Percentiles rank a stretch among this genome's conserved stretches.
These are phyloP conservation scores for Chionis minor DNA, from an alignment of 2,113 vertebrate genomes.

Conservation along the genomic window DNA sequence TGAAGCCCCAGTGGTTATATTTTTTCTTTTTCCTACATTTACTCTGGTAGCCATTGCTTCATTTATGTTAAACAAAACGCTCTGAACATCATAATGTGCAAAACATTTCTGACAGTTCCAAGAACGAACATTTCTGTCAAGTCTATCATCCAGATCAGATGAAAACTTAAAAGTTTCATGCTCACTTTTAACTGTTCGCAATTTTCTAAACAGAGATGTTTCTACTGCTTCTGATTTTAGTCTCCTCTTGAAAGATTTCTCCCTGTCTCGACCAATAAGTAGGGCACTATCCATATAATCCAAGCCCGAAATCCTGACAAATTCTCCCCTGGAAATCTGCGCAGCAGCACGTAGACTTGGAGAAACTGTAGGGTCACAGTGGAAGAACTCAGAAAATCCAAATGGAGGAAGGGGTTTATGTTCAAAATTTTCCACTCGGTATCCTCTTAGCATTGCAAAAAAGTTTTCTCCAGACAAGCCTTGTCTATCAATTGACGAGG, in stretches of 20 bases:
- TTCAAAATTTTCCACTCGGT: slow-evolving; percentile 84
- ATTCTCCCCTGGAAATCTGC: slow-evolving; percentile 91
- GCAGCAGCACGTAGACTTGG: slow-evolving; percentile 92
- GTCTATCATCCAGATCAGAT: slow-evolving; percentile 83
- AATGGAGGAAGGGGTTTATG: slow-evolving; percentile 81
- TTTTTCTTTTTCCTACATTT: slow-evolving; percentile 89
- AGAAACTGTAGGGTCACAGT: slow-evolving; percentile 84
- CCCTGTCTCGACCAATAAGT: slow-evolving; percentile 83
- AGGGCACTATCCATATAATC: slow-evolving; percentile 88
- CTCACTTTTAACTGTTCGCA: slow-evolving; percentile 90
- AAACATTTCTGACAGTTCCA: slow-evolving; percentile 95
- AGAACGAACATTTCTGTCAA: slow-evolving; percentile 73
- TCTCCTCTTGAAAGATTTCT: slow-evolving; percentile 89
- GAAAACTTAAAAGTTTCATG: slow-evolving; percentile 86
- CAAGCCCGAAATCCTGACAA: slow-evolving; percentile 88
- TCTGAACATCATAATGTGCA: slow-evolving; percentile 97
- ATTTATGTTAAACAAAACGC: slow-evolving; percentile 93
- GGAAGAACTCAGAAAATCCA: slow-evolving; percentile 87
- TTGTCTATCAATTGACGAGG: slow-evolving; percentile 95
- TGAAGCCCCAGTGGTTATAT: slow-evolving; percentile 94
- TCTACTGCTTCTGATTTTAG: slow-evolving; percentile 89
- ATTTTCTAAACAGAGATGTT: slow-evolving; percentile 89
- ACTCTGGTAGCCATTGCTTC: slow-evolving; percentile 89
- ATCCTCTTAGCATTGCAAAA: slow-evolving; percentile 90
- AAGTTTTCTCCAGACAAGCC: slow-evolving; percentile 88